phyloP scores from a whole-genome alignment of 2,888 invertebrate genomes.

The Cloeon dipterum region DNA sequence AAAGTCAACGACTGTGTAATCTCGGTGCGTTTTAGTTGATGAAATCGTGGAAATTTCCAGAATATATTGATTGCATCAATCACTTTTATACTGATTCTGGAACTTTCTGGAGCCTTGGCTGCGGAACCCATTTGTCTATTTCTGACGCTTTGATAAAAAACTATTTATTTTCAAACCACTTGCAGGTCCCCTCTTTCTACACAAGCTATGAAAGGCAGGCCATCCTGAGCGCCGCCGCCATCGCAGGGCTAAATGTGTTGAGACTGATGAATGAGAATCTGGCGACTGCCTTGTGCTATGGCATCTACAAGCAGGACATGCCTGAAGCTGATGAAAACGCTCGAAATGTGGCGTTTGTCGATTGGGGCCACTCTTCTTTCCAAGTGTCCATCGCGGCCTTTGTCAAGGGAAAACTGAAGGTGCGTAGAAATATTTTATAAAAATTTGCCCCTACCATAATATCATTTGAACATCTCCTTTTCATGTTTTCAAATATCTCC shows the following conservation, averaged over 20 bases:
- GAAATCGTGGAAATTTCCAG: too few relatives aligned
- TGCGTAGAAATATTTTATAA: too few relatives aligned
- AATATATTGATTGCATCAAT: background rate
- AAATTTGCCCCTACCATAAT: too few relatives aligned
- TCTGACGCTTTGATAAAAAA: too few relatives aligned
- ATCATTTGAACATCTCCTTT: too few relatives aligned
- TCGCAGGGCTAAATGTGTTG: slow-evolving; percentile 84
- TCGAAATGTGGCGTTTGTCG: slow-evolving; percentile 85
- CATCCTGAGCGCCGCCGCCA: slow-evolving; percentile 71
- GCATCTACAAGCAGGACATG: slow-evolving; percentile 94
- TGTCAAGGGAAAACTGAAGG: slow-evolving; percentile 78
- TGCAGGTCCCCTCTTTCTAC: slow-evolving; percentile 69
- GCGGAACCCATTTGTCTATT: too few relatives aligned
- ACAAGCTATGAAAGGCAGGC: slow-evolving; percentile 88
- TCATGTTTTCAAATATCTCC: too few relatives aligned
- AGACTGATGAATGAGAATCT: slow-evolving; percentile 94
- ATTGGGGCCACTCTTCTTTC: slow-evolving; percentile 80
- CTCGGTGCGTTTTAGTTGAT: slow-evolving; percentile 34
- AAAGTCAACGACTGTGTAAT: slow-evolving; percentile 88
- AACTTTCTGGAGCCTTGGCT: too few relatives aligned
- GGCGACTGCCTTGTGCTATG: slow-evolving; percentile 88
- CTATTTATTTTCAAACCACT: too few relatives aligned
- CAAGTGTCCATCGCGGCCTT: slow-evolving; percentile 83
- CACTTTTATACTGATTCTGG: too few relatives aligned
- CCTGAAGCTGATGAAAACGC: slow-evolving; percentile 74